phyloP scores from a whole-genome alignment of 2,113 vertebrate species.

The Brachirus orientalis region DNA sequence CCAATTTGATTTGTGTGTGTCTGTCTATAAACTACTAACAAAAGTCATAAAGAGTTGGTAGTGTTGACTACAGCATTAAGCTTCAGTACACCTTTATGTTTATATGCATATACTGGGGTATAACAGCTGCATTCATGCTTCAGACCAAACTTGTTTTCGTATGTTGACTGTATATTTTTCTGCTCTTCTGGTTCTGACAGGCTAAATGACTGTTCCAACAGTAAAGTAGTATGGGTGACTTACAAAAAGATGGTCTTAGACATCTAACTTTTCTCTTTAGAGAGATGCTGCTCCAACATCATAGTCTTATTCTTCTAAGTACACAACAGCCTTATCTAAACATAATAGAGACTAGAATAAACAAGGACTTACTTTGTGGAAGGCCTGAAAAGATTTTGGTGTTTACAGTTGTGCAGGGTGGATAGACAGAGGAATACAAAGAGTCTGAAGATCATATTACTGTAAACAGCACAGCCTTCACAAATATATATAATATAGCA shows the following conservation, averaged over 20 bases:
- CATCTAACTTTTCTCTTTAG: background rate
- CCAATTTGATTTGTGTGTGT: background rate
- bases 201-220: slow-evolving; percentile 3
- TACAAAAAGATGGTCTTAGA: slow-evolving; percentile 6
- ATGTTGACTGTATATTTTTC: background rate
- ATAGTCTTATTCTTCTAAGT: slow-evolving; percentile 9
- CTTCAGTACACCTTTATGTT: background rate
- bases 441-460: slow-evolving; percentile 7
- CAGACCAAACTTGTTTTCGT: background rate
- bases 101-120: background rate
- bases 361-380: slow-evolving; percentile 15
- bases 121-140: background rate
- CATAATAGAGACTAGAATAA: slow-evolving; percentile 17
- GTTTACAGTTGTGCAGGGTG: slow-evolving; percentile 13
- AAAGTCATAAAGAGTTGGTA: background rate
- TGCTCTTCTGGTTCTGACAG: slow-evolving; percentile 5
- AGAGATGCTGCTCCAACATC: slow-evolving; percentile 18
- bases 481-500: background rate
- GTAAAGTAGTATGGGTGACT: background rate
- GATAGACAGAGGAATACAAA: slow-evolving; percentile 33
- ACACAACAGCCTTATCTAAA: slow-evolving; percentile 9
- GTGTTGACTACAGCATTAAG: background rate
- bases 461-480: slow-evolving; percentile 1
- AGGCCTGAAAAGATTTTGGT: slow-evolving; percentile 10
- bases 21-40: background rate